Evolutionary conservation across 2,888 invertebrate genomes (phyloP).

Genomic region (Drosophila heteroneura): DNA sequence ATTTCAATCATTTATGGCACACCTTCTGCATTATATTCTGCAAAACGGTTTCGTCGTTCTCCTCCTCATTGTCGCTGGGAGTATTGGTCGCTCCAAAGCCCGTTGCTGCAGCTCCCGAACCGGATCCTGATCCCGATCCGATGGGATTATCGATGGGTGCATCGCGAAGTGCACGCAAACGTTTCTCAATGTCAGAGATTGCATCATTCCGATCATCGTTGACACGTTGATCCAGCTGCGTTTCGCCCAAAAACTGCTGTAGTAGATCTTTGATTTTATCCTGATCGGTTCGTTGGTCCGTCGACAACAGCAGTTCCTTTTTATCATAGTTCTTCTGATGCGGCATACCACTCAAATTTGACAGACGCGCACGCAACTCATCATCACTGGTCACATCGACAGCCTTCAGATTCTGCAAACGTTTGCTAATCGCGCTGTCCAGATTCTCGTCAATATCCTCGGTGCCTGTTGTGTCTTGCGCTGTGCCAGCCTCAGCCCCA

Average conservation of each 20-base stretch:
- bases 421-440: constrained; percentile 88
- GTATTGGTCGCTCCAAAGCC: constrained; percentile 67
- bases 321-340: constrained; percentile 82
- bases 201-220: constrained; percentile 86
- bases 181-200: constrained; percentile 86
- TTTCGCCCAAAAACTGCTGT: constrained; percentile 86
- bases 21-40: constrained; percentile 83
- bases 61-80: constrained; percentile 82
- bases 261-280: constrained; percentile 91
- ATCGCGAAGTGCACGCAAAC: constrained; percentile 86
- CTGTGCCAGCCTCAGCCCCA: neutral
- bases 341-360: constrained; percentile 89
- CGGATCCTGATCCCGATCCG: constrained; percentile 3
- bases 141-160: constrained; percentile 69
- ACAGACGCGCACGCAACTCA: constrained; percentile 89
- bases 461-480: constrained; percentile 35
- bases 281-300: constrained; percentile 89
- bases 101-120: constrained; percentile 3
- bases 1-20: neutral
- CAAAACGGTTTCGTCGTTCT: constrained; percentile 84
- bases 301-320: constrained; percentile 84
- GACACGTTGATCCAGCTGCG: constrained; percentile 87
- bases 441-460: constrained; percentile 82
- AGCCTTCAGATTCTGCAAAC: constrained; percentile 89
- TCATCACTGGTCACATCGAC: constrained; percentile 87